These are phyloP conservation scores for Cetoscarus ocellatus DNA, from an alignment of 2,797 vertebrate species.

Conservation along the genomic window DNA sequence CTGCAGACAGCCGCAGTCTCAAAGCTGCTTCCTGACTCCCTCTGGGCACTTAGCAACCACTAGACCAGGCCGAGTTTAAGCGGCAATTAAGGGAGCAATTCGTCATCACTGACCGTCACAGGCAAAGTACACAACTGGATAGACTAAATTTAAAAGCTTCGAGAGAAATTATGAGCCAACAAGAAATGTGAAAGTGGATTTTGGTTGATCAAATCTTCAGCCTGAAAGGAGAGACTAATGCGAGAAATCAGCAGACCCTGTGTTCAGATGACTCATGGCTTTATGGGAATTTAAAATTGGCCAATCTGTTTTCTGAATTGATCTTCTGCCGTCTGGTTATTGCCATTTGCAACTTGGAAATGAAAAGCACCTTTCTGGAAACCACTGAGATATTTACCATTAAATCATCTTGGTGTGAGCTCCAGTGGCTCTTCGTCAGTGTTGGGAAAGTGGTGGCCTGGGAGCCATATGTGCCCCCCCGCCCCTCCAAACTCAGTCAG, in stretches of 20 bases:
- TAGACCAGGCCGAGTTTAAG: conserved; percentile 52
- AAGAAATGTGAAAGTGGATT: conserved; percentile 8
- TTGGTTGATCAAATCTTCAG: conserved; percentile 13
- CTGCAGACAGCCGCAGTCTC: conserved; percentile 72
- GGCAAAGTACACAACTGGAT: neutral
- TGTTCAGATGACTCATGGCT: conserved; percentile 12
- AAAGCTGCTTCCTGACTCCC: conserved; percentile 76
- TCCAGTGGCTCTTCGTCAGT: neutral
- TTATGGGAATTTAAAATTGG: conserved; percentile 41
- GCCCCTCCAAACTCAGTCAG: too few species aligned
- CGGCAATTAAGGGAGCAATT: conserved; percentile 64
- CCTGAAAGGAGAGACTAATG: neutral
- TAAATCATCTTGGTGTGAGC: neutral
- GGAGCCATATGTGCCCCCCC: too few species aligned
- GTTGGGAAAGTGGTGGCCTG: neutral
- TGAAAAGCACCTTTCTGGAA: neutral
- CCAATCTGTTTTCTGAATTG: conserved; percentile 29
- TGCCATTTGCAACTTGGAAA: neutral
- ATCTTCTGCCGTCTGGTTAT: conserved; percentile 21
- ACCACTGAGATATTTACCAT: neutral
- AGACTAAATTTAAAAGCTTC: conserved; percentile 36
- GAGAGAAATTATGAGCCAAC: too few species aligned
- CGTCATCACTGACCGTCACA: conserved; percentile 27
- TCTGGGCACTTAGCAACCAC: conserved; percentile 76
- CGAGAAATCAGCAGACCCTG: conserved; percentile 17